These are phyloP conservation scores for Scaptodrosophila latifasciaeformis DNA, from an alignment of 2,888 invertebrate species.

Conservation along the genomic window DNA sequence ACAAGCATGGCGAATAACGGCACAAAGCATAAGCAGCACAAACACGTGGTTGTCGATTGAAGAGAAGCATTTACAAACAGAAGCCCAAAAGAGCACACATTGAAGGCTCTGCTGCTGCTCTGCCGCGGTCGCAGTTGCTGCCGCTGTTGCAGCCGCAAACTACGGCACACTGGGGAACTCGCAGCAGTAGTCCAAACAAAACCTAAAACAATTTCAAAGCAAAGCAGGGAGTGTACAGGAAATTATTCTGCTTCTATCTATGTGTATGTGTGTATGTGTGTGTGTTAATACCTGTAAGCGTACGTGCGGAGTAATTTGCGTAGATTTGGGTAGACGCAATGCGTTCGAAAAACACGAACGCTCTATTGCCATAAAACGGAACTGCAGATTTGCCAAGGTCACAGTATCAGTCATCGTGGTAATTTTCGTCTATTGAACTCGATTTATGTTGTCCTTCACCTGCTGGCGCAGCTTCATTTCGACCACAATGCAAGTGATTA, in stretches of 20 bases:
- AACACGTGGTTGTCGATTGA: slow-evolving; percentile 50
- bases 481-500: too few species aligned
- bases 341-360: too few species aligned
- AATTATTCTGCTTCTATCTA: not conserved
- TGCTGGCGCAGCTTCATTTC: slow-evolving; percentile 3
- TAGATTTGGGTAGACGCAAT: too few species aligned
- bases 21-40: slow-evolving; percentile 42
- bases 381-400: too few species aligned
- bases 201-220: not conserved
- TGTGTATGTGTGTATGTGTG: slow-evolving; percentile 6
- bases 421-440: slow-evolving; percentile 30
- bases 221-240: too few species aligned
- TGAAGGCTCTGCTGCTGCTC: not conserved
- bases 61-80: slow-evolving; percentile 29
- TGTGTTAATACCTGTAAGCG: slow-evolving; percentile 6
- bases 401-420: not conserved
- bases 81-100: slow-evolving; percentile 25
- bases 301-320: not conserved
- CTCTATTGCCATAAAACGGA: too few species aligned
- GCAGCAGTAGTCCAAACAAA: not conserved
- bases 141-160: not conserved
- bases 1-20: slow-evolving; percentile 42
- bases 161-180: not conserved
- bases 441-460: slow-evolving; percentile 5
- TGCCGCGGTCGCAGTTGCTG: not conserved